Base-by-base conservation (phyloP, 2,113 vertebrate species). In the Pseudolaguvia tuberculata region DNA sequence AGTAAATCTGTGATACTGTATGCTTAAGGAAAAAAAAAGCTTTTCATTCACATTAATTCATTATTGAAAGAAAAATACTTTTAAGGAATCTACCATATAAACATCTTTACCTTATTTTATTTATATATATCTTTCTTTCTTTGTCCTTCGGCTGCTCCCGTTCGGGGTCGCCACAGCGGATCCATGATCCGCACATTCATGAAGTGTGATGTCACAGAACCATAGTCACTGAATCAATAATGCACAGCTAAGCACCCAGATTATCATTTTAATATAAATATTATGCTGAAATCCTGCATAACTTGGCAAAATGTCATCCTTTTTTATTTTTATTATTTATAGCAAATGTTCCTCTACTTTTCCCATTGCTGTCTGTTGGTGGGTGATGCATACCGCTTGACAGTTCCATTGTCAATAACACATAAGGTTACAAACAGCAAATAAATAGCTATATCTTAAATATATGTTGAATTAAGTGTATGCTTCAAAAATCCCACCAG, bases 351-450 rank as follows among this genome's bases (percentile, higher is more conserved):
- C 71, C 76, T 68, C 58, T 78, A 73, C 3, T 68, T 75, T 72
- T 56, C 59, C 78, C 70, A 63, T 70, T 82, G 77, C 71, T 85
- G 84, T 83, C 84, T 87, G 86, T 84, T 86, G 83, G 86, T 86
- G 86, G 85, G 86, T 84, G 69, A 83, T 85, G 79, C 85, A 88
- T 89, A 88, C 83, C 85, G 79, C 80, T 77, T 79, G 83, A 86
- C 79, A 84, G 79, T 74, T 76, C 82, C 65, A 61, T 80, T 80
- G 87, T 88, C 82, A 90, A 87, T 89, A 88, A 89, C 79, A 77
- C 86, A 90, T 88, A 83, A 90, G 84, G 76, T 81, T 65, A 85
- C 86, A 86, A 86, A 83, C 80, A 82, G 25, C 25, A 42, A 81
- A 31, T 77, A 79, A 77, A 83, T 78, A 82, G 82, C 56, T n/a